Evolutionary conservation across 2,888 invertebrate genomes (phyloP).

Genomic region (Pteria penguin): DNA sequence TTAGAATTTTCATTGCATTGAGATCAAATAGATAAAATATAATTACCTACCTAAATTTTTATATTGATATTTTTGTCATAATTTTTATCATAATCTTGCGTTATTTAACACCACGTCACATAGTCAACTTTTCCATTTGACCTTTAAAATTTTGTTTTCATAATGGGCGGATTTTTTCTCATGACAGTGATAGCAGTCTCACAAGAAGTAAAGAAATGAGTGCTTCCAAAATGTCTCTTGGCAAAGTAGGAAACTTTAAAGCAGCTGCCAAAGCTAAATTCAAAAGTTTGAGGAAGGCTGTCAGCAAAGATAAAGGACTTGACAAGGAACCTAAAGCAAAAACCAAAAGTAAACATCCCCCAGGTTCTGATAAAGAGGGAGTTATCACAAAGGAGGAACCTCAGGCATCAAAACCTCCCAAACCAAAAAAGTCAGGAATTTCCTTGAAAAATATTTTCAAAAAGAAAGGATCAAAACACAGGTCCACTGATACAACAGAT

Average conservation of each 20-base stretch:
- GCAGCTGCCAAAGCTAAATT: constrained; percentile 56
- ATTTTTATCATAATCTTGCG: too few species aligned
- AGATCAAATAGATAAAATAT: too few species aligned
- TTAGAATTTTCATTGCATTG: too few species aligned
- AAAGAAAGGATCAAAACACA: constrained; percentile 28
- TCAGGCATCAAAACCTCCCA: constrained; percentile 27
- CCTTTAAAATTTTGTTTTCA: too few species aligned
- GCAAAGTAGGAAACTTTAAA: constrained; percentile 51
- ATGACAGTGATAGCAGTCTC: constrained; percentile 50
- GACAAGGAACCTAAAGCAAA: constrained; percentile 43
- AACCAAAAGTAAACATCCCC: not conserved
- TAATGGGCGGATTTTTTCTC: too few species aligned
- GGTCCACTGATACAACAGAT: constrained; percentile 1
- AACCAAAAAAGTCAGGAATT: constrained; percentile 31
- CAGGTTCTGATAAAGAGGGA: not conserved
- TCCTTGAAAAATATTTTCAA: constrained; percentile 28
- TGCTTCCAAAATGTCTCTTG: constrained; percentile 53
- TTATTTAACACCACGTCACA: too few species aligned
- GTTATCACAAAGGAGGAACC: not conserved
- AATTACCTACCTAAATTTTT: too few species aligned
- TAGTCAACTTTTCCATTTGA: too few species aligned
- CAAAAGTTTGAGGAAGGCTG: constrained; percentile 59
- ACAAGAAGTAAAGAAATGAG: constrained; percentile 49
- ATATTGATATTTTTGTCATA: too few species aligned
- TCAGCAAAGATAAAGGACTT: constrained; percentile 66